A percentile compares a stretch with the other conserved stretches of the same genome.
Conservation (phyloP, 1,140 invertebrate genomes). For the Bombus waltoni region DNA sequence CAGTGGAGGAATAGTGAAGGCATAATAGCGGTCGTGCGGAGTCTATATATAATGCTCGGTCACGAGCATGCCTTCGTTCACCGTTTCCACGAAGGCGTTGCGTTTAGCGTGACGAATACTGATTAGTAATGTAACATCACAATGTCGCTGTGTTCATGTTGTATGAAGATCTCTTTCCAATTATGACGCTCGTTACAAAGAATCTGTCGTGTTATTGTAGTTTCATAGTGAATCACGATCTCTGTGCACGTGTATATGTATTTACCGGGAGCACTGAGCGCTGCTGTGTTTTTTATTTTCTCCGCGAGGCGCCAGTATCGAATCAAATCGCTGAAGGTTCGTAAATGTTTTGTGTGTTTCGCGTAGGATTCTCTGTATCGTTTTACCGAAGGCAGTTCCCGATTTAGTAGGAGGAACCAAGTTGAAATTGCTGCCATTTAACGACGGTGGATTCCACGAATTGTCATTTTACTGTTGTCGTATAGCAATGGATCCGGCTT, state of each 20-base stretch:
- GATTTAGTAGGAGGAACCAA: not conserved
- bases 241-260: not conserved
- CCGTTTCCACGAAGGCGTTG: conserved; percentile 29
- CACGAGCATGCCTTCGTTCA: not conserved
- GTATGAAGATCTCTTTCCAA: conserved; percentile 9
- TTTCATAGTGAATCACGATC: not conserved
- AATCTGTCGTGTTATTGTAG: conserved; percentile 22
- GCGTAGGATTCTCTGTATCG: not conserved
- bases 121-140: conserved; percentile 31
- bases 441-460: conserved; percentile 14
- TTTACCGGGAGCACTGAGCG: not conserved
- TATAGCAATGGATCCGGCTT: too few species aligned
- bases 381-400: not conserved
- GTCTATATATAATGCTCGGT: conserved; percentile 20
- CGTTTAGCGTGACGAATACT: conserved; percentile 34
- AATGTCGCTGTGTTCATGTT: not conserved
- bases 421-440: conserved; percentile 17
- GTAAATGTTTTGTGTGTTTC: not conserved
- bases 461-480: not conserved
- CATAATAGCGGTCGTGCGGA: not conserved
- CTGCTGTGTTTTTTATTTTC: not conserved
- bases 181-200: conserved; percentile 6
- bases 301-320: too few species aligned
- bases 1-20: not conserved
- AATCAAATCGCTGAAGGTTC: not conserved